Evolutionary conservation across 2,797 vertebrate species (phyloP).

Genomic region (Remorina albescens): DNA sequence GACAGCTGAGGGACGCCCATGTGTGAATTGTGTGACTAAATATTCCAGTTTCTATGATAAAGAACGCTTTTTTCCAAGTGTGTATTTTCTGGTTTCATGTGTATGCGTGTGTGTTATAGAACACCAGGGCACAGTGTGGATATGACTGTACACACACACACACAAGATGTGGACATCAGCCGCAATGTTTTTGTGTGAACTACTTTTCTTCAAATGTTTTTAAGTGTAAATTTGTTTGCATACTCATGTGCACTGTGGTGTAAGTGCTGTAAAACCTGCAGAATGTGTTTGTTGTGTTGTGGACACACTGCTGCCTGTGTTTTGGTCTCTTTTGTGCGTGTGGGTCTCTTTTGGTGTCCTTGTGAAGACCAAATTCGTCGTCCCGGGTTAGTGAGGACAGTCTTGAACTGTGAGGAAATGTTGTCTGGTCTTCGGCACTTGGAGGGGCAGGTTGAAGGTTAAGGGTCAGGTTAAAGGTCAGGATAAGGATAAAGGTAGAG

Average conservation of each 20-base stretch:
- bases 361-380: neutral
- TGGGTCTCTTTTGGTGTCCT: neutral
- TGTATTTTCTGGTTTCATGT: neutral
- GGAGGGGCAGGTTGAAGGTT: neutral
- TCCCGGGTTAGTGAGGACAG: neutral
- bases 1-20: slow-evolving; percentile 9
- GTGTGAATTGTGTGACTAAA: slow-evolving; percentile 9
- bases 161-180: neutral
- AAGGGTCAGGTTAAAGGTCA: neutral
- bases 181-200: neutral
- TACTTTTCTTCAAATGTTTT: neutral
- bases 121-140: neutral
- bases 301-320: neutral
- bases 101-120: neutral
- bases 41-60: neutral
- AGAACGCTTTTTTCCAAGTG: neutral
- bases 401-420: neutral
- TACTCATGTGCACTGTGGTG: neutral
- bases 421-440: neutral
- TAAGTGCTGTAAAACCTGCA: neutral
- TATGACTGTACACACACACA: slow-evolving; percentile 1
- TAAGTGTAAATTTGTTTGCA: too few relatives aligned
- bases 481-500: neutral
- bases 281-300: slow-evolving; percentile 9
- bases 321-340: too few relatives aligned